phyloP scores from a whole-genome alignment of 2,888 invertebrate genomes.

The Camptogramma bilineatum region DNA sequence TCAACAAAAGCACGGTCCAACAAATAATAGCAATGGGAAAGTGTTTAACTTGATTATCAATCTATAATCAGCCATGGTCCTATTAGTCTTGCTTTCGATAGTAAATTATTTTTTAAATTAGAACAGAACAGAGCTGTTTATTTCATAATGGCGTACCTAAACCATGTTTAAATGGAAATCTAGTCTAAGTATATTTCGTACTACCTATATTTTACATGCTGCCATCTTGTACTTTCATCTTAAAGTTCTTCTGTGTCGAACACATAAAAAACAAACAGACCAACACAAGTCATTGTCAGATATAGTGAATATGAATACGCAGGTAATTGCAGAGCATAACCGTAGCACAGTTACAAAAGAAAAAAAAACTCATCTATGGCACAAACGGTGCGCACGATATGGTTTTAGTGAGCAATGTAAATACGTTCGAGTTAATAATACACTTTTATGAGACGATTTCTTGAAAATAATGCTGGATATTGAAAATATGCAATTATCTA shows the following conservation, averaged over 20 bases:
- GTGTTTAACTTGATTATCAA: conserved; percentile 21
- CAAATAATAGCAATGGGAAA: conserved; percentile 17
- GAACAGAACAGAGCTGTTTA: conserved; percentile 14
- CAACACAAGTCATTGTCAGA: conserved; percentile 12
- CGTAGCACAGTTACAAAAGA: conserved; percentile 24
- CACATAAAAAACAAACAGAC: conserved; percentile 13
- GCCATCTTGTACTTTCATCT: too few relatives aligned
- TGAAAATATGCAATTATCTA: background rate
- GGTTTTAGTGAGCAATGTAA: conserved; percentile 7
- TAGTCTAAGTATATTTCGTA: too few relatives aligned
- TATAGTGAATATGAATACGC: conserved; percentile 27
- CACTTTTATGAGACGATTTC: too few relatives aligned
- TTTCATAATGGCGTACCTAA: too few relatives aligned
- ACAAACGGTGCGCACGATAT: conserved; percentile 4
- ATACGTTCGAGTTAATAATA: background rate
- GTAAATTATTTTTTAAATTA: conserved; percentile 21
- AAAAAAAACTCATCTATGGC: conserved; percentile 22
- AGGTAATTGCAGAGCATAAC: conserved; percentile 28
- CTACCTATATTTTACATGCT: too few relatives aligned
- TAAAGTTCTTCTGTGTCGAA: background rate
- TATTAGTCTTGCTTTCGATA: conserved; percentile 34
- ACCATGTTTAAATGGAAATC: too few relatives aligned
- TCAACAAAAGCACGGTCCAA: background rate
- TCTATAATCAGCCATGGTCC: conserved; percentile 16
- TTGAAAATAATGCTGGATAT: background rate